These are phyloP conservation scores for Falcunculus frontatus DNA, from an alignment of 2,113 vertebrate genomes.

Conservation along the genomic window DNA sequence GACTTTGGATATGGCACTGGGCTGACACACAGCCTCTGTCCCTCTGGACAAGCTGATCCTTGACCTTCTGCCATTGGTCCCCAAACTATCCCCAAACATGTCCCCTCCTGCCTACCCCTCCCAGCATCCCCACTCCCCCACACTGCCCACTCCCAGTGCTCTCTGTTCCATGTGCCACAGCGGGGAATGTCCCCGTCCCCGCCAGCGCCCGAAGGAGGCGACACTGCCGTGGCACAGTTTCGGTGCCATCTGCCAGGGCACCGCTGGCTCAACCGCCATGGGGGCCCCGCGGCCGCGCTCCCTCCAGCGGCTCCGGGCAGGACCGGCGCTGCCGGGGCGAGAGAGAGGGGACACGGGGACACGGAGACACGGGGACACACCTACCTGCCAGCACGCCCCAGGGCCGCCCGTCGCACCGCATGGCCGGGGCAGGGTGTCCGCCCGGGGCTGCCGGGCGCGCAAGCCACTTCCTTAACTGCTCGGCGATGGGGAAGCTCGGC, in stretches of 20 bases:
- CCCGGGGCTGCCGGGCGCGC: neutral
- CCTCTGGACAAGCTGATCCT: neutral
- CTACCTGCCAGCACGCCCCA: slow-evolving; percentile 48
- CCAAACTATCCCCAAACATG: neutral
- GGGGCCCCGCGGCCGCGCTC: neutral
- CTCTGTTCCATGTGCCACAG: neutral
- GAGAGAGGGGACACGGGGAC: neutral
- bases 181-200: fast-evolving
- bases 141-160: neutral
- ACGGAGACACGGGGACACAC: neutral
- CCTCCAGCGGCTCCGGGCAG: fast-evolving
- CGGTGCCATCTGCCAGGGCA: neutral
- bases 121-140: neutral
- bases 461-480: slow-evolving; percentile 30
- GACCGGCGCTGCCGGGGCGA: neutral
- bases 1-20: fast-evolving
- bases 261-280: fast-evolving
- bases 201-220: neutral
- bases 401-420: slow-evolving; percentile 22
- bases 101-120: neutral
- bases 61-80: neutral
- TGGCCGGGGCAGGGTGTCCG: slow-evolving; percentile 27
- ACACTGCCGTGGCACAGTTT: neutral
- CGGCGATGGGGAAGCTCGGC: slow-evolving; percentile 31
- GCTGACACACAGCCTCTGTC: neutral